Evolutionary conservation across 1,140 invertebrate species (phyloP).

Genomic region (Lordiphosa clarofinis): DNA sequence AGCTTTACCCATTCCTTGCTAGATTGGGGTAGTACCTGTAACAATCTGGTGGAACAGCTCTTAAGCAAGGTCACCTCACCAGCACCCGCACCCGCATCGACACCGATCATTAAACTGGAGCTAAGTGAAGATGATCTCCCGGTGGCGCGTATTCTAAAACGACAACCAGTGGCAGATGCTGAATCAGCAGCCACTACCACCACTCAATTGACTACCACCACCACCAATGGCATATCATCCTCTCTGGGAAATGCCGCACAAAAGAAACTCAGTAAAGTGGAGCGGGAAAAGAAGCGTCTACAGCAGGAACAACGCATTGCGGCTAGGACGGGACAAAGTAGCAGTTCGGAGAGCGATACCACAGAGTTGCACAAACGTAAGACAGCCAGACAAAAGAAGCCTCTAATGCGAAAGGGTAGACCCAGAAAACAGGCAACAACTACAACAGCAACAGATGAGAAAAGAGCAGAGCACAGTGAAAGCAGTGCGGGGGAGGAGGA

Average conservation of each 20-base stretch:
- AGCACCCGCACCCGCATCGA: not conserved
- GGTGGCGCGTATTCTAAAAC: constrained; percentile 55
- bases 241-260: constrained; percentile 37
- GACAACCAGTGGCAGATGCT: constrained; percentile 39
- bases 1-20: constrained; percentile 40
- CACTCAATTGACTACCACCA: constrained; percentile 50
- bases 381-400: constrained; percentile 67
- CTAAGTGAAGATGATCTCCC: constrained; percentile 64
- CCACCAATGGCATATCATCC: constrained; percentile 44
- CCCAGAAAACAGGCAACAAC: constrained; percentile 8
- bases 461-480: constrained; percentile 20
- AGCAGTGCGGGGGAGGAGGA: constrained; percentile 9
- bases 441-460: constrained; percentile 2
- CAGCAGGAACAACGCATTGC: constrained; percentile 71
- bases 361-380: constrained; percentile 65
- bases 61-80: constrained; percentile 19
- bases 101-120: constrained; percentile 47
- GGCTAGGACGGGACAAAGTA: constrained; percentile 56
- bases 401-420: constrained; percentile 52
- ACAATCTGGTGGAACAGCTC: constrained; percentile 73
- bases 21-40: constrained; percentile 75
- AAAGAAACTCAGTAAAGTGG: constrained; percentile 68
- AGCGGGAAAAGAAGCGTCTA: constrained; percentile 68
- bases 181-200: constrained; percentile 50
- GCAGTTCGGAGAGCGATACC: constrained; percentile 72